Conservation (phyloP, 2,888 invertebrate genomes). For the Sylvicola cinctus region DNA sequence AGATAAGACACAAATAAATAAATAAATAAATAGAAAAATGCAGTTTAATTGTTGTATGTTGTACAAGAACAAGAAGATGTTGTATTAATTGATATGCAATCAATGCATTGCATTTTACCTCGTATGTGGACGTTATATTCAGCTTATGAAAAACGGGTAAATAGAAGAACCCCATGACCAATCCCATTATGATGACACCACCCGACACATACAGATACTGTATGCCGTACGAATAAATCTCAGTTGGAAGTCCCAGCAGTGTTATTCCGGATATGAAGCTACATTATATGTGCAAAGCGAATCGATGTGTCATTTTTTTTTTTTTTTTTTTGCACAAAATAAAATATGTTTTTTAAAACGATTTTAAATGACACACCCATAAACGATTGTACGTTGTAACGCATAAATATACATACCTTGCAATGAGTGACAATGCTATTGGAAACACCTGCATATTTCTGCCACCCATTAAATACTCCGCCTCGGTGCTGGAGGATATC, state of each 20-base stretch:
- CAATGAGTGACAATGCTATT: constrained; percentile 60
- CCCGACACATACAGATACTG: constrained; percentile 46
- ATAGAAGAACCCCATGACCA: constrained; percentile 43
- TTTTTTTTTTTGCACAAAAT: background rate
- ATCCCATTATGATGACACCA: constrained; percentile 41
- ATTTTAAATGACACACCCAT: background rate
- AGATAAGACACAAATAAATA: too few relatives aligned
- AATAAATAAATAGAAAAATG: too few relatives aligned
- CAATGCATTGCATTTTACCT: constrained; percentile 27
- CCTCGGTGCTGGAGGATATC: constrained; percentile 29
- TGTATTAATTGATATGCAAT: too few relatives aligned
- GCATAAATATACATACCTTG: constrained; percentile 35
- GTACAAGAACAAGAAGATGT: too few relatives aligned
- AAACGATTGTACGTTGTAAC: background rate
- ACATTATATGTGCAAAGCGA: constrained; percentile 6
- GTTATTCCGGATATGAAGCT: constrained; percentile 60
- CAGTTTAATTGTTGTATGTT: too few relatives aligned
- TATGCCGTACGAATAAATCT: constrained; percentile 62
- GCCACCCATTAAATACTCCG: constrained; percentile 62
- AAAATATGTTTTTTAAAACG: background rate
- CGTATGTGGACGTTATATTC: constrained; percentile 57
- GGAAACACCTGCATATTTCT: constrained; percentile 59
- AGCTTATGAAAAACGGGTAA: constrained; percentile 55
- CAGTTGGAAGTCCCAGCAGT: constrained; percentile 55
- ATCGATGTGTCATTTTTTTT: background rate